Evolutionary conservation across 2,113 vertebrate species (phyloP), one percentile per base, ranked within the genome.

Genomic region (Nothoprocta perdicaria): DNA sequence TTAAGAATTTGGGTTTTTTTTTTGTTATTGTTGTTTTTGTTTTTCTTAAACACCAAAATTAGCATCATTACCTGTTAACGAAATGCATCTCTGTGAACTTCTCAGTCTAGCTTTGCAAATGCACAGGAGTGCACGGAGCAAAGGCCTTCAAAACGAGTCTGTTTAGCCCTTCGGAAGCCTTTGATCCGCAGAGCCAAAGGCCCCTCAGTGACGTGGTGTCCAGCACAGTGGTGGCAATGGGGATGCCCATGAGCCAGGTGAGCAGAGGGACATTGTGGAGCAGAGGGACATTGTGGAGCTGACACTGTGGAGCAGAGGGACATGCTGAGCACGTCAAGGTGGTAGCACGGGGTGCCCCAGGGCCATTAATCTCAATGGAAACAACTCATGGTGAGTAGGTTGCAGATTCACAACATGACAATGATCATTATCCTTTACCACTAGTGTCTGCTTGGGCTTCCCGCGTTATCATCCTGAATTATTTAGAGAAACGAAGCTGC

Each of bases 401-500:
- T 77, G 79, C 67, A 89, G 82, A 86, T 74, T 74, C 7, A 5
- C 43, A 3, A 3, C 26, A 19, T 52, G 23, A 62, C 8, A 57
- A 6, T n/a, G 38, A 63, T 60, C 74, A n/a, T 40, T 62, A 38
- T 50, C 55, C 67, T 41, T 89, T 58, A 80, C 50, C 80, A 18
- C 71, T 8, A 52, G 72, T 1, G 7, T 52, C 87, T 85, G 78
- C 63, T 77, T 33, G 31, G 67, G 72, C 3, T 8, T 46, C 75
- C 71, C 75, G 83, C 84, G 67, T 71, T 77, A 63, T 80, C 87
- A 87, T 76, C 35, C 52, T 83, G 87, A 93, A 91, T 78, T 93
- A 91, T 81, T 92, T 23, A 75, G 73, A 81, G 80, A 86, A 94
- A 94, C 93, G 86, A 94, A 94, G 65, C 77, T 86, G 91, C 80